These are phyloP conservation scores for Drosophila ogumai DNA, from an alignment of 1,140 invertebrate species.

Conservation along the genomic window DNA sequence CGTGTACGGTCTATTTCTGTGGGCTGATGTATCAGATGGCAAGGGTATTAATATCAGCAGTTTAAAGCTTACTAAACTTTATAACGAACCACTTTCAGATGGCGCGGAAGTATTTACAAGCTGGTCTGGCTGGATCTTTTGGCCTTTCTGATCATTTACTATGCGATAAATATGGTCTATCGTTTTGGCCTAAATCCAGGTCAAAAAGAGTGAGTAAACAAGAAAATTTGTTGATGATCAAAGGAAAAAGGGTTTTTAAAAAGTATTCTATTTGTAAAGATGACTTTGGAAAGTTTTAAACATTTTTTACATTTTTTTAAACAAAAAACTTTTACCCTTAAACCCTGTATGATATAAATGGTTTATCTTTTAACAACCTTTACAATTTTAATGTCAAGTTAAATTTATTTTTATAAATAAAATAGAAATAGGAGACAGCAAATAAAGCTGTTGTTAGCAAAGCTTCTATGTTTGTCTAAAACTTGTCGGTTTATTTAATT, in stretches of 20 bases:
- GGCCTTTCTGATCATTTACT: constrained; percentile 94
- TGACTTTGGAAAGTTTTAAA: too few species aligned
- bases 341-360: not conserved
- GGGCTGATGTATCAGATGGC: constrained; percentile 35
- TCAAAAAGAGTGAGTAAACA: constrained; percentile 91
- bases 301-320: not conserved
- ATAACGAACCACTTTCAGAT: constrained; percentile 88
- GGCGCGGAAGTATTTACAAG: constrained; percentile 98
- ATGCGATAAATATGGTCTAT: constrained; percentile 94
- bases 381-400: not conserved
- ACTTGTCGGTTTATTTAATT: constrained; percentile 8
- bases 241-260: not conserved
- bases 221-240: not conserved
- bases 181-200: constrained; percentile 91
- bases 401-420: not conserved
- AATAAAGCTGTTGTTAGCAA: not conserved
- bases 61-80: not conserved
- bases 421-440: not conserved
- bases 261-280: not conserved
- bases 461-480: not conserved
- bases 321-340: not conserved
- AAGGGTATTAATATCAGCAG: constrained; percentile 5
- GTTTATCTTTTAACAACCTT: not conserved
- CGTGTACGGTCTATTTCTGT: constrained; percentile 56
- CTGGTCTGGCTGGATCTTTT: constrained; percentile 96